Evolutionary conservation across 2,888 invertebrate genomes (phyloP).

Genomic region (Phlogophora meticulosa): DNA sequence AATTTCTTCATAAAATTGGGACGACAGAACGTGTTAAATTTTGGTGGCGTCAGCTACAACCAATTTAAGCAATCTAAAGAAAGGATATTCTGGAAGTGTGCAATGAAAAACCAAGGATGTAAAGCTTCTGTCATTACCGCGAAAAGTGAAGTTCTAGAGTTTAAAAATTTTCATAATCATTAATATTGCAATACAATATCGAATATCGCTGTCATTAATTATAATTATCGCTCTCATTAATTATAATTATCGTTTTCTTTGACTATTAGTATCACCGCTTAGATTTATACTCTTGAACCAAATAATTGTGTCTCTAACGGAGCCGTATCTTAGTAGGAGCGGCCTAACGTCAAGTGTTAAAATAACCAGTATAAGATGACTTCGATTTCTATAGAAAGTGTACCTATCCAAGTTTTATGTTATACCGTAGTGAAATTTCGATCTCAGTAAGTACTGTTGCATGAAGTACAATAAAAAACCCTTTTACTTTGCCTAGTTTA

Average conservation of each 20-base stretch:
- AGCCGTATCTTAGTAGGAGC: not conserved
- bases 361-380: too few species aligned
- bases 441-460: not conserved
- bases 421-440: not conserved
- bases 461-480: not conserved
- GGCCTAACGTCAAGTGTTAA: too few species aligned
- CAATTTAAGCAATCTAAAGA: slow-evolving; percentile 35
- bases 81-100: slow-evolving; percentile 62
- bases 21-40: slow-evolving; percentile 31
- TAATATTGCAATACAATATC: slow-evolving; percentile 3
- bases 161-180: slow-evolving; percentile 66
- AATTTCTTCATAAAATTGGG: slow-evolving; percentile 47
- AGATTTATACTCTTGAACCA: not conserved
- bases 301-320: not conserved
- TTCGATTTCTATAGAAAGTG: too few species aligned
- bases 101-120: slow-evolving; percentile 68
- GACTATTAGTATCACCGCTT: not conserved
- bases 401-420: too few species aligned
- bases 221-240: not conserved
- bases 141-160: slow-evolving; percentile 60
- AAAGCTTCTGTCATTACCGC: slow-evolving; percentile 68
- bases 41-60: slow-evolving; percentile 52
- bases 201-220: not conserved
- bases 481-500: not conserved
- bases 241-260: not conserved